Percentiles rank a stretch among this genome's conserved stretches.
Conservation (phyloP, 2,113 vertebrate genomes). For the Telmatochromis sp. region DNA sequence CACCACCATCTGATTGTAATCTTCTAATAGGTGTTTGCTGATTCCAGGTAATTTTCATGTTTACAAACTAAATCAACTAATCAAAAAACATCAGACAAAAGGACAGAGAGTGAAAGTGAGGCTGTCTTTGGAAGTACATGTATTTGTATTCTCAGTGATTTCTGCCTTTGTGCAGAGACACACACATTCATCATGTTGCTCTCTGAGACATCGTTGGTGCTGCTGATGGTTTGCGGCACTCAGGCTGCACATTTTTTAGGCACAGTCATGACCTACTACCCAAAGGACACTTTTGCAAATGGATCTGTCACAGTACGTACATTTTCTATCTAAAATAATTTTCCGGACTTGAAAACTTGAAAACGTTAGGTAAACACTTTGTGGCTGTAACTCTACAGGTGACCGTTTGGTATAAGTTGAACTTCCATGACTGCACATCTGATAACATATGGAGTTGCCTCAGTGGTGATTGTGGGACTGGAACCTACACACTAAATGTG, state of each 20-base stretch:
- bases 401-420: accelerated
- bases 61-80: background rate
- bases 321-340: background rate
- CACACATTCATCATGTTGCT: background rate
- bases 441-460: accelerated
- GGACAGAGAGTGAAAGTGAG: background rate
- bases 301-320: background rate
- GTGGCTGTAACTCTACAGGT: accelerated
- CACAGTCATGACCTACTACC: background rate
- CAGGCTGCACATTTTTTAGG: background rate
- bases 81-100: background rate
- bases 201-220: accelerated
- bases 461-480: background rate
- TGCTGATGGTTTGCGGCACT: background rate
- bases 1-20: too few species aligned
- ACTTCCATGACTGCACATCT: accelerated
- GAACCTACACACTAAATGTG: background rate
- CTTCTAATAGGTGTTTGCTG: too few species aligned
- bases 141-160: background rate
- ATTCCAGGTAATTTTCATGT: background rate
- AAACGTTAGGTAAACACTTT: background rate
- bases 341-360: too few species aligned
- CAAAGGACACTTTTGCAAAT: accelerated
- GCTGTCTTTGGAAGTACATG: background rate
- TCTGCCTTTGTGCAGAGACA: accelerated